Evolutionary conservation across 2,888 invertebrate genomes (phyloP).

Genomic region (Lysandra bellargus): DNA sequence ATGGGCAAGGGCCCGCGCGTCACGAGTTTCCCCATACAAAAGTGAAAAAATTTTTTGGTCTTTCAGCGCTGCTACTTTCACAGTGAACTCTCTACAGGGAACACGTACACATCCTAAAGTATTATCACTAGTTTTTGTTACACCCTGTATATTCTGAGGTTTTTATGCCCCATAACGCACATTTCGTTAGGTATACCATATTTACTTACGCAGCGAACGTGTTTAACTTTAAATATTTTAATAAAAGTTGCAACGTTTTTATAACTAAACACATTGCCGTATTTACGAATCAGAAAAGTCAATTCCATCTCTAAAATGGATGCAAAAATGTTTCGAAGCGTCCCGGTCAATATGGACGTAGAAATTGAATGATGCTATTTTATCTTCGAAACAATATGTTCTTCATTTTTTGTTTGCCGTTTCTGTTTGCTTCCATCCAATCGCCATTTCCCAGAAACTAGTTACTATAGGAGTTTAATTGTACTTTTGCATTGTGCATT

Average conservation of each 20-base stretch:
- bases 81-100: too few species aligned
- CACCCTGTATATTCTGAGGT: too few species aligned
- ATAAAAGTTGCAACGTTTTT: background rate
- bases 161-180: too few species aligned
- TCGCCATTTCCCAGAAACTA: background rate
- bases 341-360: background rate
- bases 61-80: too few species aligned
- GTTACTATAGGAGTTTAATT: background rate
- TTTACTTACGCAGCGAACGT: too few species aligned
- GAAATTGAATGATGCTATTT: slow-evolving; percentile 9
- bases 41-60: too few species aligned
- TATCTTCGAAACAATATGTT: slow-evolving; percentile 8
- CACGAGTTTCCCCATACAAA: too few species aligned
- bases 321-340: background rate
- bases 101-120: too few species aligned
- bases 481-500: background rate
- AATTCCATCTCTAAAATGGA: background rate
- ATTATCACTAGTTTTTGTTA: too few species aligned
- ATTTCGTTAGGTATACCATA: too few species aligned
- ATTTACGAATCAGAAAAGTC: background rate
- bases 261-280: background rate
- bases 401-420: background rate
- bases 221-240: background rate
- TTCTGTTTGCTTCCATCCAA: background rate
- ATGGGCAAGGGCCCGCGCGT: too few species aligned